A percentile compares a stretch with the other conserved stretches of the same genome.
phyloP scores from a whole-genome alignment of 1,140 invertebrate genomes.

The Cryptotermes secundus region DNA sequence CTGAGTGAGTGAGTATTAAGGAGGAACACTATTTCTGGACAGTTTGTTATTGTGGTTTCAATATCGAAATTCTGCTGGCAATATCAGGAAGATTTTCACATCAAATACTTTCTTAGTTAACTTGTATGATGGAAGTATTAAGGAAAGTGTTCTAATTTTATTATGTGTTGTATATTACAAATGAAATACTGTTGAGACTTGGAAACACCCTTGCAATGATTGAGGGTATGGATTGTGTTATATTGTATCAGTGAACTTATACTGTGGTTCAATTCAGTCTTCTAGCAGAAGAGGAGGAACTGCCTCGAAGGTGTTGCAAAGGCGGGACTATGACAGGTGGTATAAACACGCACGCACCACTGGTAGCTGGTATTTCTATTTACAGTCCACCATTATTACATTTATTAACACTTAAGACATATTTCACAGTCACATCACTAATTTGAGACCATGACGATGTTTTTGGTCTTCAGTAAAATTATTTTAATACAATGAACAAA shows the following conservation, averaged over 20 bases:
- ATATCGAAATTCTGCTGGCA: too few species aligned
- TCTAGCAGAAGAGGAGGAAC: slow-evolving; percentile 35
- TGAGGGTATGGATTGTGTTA: slow-evolving; percentile 29
- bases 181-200: slow-evolving; percentile 3
- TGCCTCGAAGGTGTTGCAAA: slow-evolving; percentile 17
- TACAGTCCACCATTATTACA: slow-evolving; percentile 14
- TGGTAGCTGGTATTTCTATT: slow-evolving; percentile 31
- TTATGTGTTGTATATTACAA: background rate
- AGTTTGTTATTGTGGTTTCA: too few species aligned
- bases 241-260: slow-evolving; percentile 33
- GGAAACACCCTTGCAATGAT: slow-evolving; percentile 14
- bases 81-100: too few species aligned
- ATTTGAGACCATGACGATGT: background rate
- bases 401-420: background rate
- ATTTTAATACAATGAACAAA: background rate
- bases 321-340: slow-evolving; percentile 29
- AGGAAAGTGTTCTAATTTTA: background rate
- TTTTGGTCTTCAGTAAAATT: background rate
- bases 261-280: slow-evolving; percentile 38
- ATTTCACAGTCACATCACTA: background rate
- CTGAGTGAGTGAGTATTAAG: too few species aligned
- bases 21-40: too few species aligned
- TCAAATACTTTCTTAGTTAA: too few species aligned
- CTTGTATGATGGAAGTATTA: too few species aligned
- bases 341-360: slow-evolving; percentile 27